phyloP scores from a whole-genome alignment of 2,888 invertebrate genomes.

The Lobophora halterata region DNA sequence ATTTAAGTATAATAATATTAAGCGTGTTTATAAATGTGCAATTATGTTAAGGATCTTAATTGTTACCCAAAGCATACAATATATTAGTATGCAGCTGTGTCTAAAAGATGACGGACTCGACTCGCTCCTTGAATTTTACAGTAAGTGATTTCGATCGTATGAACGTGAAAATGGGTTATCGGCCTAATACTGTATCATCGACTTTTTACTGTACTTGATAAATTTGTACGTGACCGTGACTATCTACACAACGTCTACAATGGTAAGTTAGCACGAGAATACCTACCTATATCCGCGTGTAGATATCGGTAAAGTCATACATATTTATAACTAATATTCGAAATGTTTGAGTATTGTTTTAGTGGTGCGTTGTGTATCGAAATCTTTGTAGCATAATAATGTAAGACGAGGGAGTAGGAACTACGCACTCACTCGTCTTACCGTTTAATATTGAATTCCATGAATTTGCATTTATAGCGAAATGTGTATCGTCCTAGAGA shows the following conservation, averaged over 20 bases:
- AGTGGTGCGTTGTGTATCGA: slow-evolving; percentile 51
- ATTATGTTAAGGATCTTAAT: slow-evolving; percentile 67
- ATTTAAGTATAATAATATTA: slow-evolving; percentile 61
- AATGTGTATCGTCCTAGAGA: slow-evolving; percentile 79
- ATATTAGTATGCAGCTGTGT: slow-evolving; percentile 51
- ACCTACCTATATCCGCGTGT: too few relatives aligned
- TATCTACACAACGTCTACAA: slow-evolving; percentile 27
- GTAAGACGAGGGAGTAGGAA: slow-evolving; percentile 56
- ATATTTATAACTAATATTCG: slow-evolving; percentile 9
- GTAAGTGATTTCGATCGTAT: slow-evolving; percentile 10
- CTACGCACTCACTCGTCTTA: slow-evolving; percentile 52
- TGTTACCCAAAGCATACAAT: slow-evolving; percentile 74
- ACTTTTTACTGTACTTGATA: slow-evolving; percentile 31
- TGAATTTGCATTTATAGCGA: slow-evolving; percentile 81
- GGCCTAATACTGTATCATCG: slow-evolving; percentile 40
- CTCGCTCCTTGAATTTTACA: slow-evolving; percentile 26
- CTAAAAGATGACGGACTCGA: slow-evolving; percentile 33
- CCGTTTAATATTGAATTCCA: slow-evolving; percentile 75
- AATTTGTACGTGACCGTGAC: slow-evolving; percentile 22
- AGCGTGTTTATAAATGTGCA: slow-evolving; percentile 75
- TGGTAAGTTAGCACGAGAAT: too few relatives aligned
- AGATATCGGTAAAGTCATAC: slow-evolving; percentile 16
- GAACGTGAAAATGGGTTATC: slow-evolving; percentile 23
- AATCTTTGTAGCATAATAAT: slow-evolving; percentile 74
- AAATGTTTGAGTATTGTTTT: slow-evolving; percentile 22